Percentiles rank a stretch among this genome's conserved stretches.
Conservation (phyloP, 2,888 invertebrate species). For the Eledona agricola region DNA sequence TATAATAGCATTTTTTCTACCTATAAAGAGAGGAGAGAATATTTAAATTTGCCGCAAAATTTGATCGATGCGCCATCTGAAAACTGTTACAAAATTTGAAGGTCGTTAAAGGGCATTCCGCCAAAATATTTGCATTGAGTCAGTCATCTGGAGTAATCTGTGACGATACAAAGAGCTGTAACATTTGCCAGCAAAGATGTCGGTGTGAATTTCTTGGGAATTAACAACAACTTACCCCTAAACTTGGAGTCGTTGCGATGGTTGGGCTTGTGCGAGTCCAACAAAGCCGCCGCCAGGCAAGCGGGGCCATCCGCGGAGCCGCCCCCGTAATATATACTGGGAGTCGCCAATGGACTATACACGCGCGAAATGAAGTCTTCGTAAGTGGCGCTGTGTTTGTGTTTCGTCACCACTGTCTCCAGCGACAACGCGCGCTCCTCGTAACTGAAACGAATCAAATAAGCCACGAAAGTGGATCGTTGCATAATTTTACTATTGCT, state of each 20-base stretch:
- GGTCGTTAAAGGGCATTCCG: too few relatives aligned
- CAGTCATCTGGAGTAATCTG: too few relatives aligned
- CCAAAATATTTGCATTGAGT: too few relatives aligned
- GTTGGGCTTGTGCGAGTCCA: conserved; percentile 63
- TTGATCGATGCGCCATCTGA: too few relatives aligned
- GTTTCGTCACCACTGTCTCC: conserved; percentile 83
- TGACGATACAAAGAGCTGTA: too few relatives aligned
- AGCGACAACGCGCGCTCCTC: conserved; percentile 89
- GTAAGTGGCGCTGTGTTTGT: conserved; percentile 88
- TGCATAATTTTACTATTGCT: conserved; percentile 78
- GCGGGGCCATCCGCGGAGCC: conserved; percentile 51
- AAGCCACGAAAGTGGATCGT: neutral
- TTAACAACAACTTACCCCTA: conserved; percentile 58
- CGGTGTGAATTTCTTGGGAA: too few relatives aligned
- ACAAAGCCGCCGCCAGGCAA: conserved; percentile 66
- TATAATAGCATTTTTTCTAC: too few relatives aligned
- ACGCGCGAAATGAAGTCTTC: conserved; percentile 85
- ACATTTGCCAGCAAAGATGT: too few relatives aligned
- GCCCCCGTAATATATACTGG: conserved; percentile 62
- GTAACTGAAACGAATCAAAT: conserved; percentile 70
- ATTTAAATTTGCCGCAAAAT: too few relatives aligned
- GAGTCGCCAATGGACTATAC: conserved; percentile 72
- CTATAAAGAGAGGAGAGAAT: too few relatives aligned
- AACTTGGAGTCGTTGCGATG: conserved; percentile 55
- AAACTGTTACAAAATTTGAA: too few relatives aligned